Conservation (phyloP, 2,113 vertebrate genomes). For the Rhombomys opimus region DNA sequence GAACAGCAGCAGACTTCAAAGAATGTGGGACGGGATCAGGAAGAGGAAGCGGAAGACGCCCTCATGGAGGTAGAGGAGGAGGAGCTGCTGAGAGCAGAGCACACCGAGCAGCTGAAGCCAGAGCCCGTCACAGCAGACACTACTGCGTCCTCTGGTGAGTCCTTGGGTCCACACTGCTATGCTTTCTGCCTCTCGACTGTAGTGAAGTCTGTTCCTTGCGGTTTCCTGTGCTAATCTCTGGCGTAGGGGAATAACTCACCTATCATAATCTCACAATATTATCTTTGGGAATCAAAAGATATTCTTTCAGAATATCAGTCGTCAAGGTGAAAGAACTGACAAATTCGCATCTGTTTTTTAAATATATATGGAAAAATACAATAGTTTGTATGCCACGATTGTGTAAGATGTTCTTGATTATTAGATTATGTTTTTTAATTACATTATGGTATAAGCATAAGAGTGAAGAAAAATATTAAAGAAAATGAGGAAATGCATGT, state of each 20-base stretch:
- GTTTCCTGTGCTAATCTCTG: not conserved
- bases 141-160: conserved; percentile 86
- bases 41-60: conserved; percentile 86
- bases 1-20: conserved; percentile 92
- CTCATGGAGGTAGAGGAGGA: conserved; percentile 89
- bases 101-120: conserved; percentile 91
- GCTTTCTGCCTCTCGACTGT: no score
- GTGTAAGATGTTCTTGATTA: not conserved
- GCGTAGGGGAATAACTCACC: not conserved
- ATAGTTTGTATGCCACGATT: not conserved
- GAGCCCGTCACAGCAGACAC: conserved; percentile 86
- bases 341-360: not conserved
- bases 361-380: conserved; percentile 21
- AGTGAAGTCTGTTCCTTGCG: not conserved
- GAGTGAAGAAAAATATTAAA: not conserved
- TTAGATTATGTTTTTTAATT: not conserved
- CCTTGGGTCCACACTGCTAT: not conserved
- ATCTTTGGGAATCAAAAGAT: not conserved
- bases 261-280: not conserved
- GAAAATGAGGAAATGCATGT: not conserved
- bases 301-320: not conserved
- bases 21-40: conserved; percentile 82
- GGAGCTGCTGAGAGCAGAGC: conserved; percentile 87
- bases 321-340: not conserved
- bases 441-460: not conserved